phyloP scores from a whole-genome alignment of 2,888 invertebrate species.

The Drosophila algonquin region DNA sequence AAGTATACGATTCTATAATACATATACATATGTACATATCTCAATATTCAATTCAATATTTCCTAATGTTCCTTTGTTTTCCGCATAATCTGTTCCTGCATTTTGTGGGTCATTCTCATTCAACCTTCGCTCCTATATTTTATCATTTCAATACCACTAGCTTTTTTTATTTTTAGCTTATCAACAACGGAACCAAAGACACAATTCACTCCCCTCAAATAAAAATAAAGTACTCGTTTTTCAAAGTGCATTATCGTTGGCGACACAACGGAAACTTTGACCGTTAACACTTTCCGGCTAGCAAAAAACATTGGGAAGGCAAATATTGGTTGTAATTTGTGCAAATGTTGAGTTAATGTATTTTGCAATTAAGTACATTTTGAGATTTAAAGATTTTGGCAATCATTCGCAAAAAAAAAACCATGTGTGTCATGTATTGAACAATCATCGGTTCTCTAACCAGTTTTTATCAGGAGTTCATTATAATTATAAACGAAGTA shows the following conservation, averaged over 20 bases:
- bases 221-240: constrained; percentile 1
- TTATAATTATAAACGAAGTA: not conserved
- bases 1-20: not conserved
- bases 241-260: not conserved
- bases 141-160: constrained; percentile 10
- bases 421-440: not conserved
- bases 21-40: no score
- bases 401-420: no score
- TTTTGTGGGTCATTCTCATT: not conserved
- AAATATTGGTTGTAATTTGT: constrained; percentile 6
- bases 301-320: not conserved
- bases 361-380: constrained; percentile 1
- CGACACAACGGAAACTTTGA: constrained; percentile 1
- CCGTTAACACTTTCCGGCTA: constrained; percentile 10
- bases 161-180: constrained; percentile 4
- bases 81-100: not conserved
- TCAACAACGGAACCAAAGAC: constrained; percentile 17
- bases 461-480: not conserved
- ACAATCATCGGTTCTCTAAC: not conserved
- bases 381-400: not conserved
- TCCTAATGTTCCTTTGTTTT: no score
- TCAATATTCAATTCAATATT: no score
- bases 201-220: constrained; percentile 13
- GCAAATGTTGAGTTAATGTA: constrained; percentile 16
- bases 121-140: constrained; percentile 4